A percentile compares a stretch with the other conserved stretches of the same genome.
phyloP scores from a whole-genome alignment of 1,140 invertebrate genomes.

The Rhopalosiphum maidis region DNA sequence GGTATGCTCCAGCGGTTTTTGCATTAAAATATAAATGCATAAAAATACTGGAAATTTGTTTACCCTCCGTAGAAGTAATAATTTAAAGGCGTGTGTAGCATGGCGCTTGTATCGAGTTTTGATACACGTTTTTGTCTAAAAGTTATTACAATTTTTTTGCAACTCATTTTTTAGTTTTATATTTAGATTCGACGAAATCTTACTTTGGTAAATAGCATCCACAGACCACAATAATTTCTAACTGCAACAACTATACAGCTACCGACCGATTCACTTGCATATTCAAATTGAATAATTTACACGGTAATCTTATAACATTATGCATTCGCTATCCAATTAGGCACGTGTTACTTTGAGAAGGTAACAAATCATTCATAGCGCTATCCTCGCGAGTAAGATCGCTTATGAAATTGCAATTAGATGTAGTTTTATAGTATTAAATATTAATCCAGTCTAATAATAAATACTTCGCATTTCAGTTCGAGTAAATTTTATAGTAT shows the following conservation, averaged over 20 bases:
- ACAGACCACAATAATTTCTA: not conserved
- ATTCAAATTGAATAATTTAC: conserved; percentile 37
- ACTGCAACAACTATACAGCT: not conserved
- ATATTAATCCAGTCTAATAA: not conserved
- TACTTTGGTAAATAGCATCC: not conserved
- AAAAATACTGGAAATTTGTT: conserved; percentile 19
- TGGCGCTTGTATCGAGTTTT: not conserved
- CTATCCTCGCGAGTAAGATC: not conserved
- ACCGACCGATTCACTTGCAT: not conserved
- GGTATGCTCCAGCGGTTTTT: not conserved
- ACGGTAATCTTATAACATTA: conserved; percentile 15
- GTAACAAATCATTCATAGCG: not conserved
- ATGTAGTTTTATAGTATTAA: not conserved
- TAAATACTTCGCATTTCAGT: not conserved
- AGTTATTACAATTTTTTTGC: not conserved
- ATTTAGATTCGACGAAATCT: not conserved
- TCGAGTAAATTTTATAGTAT: not conserved
- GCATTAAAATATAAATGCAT: conserved; percentile 26
- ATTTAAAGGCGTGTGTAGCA: not conserved
- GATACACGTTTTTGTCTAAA: not conserved
- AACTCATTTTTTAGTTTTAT: not conserved
- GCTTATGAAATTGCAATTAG: not conserved
- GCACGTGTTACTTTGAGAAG: not conserved
- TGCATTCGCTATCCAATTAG: conserved; percentile 28
- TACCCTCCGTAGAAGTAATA: not conserved